Percentiles rank a stretch among this genome's conserved stretches.
Conservation (phyloP, 2,113 vertebrate species). For the Cochlearius cochlearius region DNA sequence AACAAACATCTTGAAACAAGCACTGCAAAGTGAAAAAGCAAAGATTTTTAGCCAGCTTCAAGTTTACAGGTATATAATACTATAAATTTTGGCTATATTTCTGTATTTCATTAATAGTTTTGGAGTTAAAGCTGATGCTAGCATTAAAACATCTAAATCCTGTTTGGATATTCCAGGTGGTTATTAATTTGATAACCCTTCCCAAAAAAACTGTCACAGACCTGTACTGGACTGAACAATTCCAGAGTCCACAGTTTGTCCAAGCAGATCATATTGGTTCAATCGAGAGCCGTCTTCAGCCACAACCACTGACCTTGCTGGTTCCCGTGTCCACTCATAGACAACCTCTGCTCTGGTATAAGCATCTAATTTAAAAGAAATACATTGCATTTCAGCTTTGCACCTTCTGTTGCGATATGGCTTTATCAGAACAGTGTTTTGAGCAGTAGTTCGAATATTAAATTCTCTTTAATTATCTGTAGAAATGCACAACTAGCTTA, state of each 20-base stretch:
- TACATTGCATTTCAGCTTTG: neutral
- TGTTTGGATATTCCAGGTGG: neutral
- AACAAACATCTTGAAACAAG: neutral
- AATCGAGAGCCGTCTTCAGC: conserved; percentile 95
- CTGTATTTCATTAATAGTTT: neutral
- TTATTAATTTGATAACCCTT: neutral
- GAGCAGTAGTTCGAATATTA: neutral
- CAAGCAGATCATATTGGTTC: conserved; percentile 97
- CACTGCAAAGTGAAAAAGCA: neutral
- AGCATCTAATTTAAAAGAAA: conserved; percentile 82
- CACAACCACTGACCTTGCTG: conserved; percentile 93
- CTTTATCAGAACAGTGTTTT: neutral
- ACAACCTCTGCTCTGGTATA: conserved; percentile 96
- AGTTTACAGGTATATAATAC: neutral
- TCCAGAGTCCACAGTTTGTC: conserved; percentile 93
- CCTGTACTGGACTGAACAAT: conserved; percentile 98
- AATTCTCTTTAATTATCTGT: neutral
- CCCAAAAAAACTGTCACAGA: conserved; percentile 29
- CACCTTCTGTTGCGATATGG: neutral
- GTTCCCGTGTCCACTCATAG: conserved; percentile 94
- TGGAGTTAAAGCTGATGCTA: neutral
- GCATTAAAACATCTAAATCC: neutral
- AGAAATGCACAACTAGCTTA: neutral
- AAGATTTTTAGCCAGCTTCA: neutral
- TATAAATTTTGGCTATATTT: neutral